A percentile compares a stretch with the other conserved stretches of the same genome.
Conservation (phyloP, 2,888 invertebrate species). For the Raillietiella orientalis region DNA sequence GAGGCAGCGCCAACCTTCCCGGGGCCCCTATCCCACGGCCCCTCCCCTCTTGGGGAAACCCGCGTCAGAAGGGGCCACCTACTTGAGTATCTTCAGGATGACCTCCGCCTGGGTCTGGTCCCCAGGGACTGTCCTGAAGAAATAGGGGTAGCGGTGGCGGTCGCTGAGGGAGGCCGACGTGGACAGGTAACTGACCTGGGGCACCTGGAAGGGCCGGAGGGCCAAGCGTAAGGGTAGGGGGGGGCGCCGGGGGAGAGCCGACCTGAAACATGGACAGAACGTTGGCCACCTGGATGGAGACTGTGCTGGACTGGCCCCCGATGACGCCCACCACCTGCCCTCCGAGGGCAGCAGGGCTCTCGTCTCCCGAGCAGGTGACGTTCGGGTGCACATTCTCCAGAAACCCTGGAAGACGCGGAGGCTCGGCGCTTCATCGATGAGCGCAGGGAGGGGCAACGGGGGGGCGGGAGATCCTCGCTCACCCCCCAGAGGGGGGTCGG, state of each 20-base stretch:
- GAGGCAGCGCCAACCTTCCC: not conserved
- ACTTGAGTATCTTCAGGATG: slow-evolving; percentile 20
- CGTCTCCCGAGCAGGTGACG: too few relatives aligned
- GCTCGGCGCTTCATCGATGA: too few relatives aligned
- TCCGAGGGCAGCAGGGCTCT: too few relatives aligned
- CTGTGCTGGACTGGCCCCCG: slow-evolving; percentile 18
- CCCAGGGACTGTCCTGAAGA: slow-evolving; percentile 21
- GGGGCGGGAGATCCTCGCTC: too few relatives aligned
- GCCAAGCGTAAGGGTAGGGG: too few relatives aligned
- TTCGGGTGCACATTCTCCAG: too few relatives aligned
- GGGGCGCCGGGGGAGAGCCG: too few relatives aligned
- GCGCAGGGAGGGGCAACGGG: too few relatives aligned
- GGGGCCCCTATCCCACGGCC: not conserved
- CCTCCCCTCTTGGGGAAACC: not conserved
- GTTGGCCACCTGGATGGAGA: slow-evolving; percentile 19
- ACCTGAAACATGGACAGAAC: too few relatives aligned
- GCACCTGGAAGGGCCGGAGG: slow-evolving; percentile 18
- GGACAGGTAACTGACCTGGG: slow-evolving; percentile 21
- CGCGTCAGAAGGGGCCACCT: slow-evolving; percentile 8
- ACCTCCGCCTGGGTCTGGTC: slow-evolving; percentile 20
- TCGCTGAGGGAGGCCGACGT: slow-evolving; percentile 19
- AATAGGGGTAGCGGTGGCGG: slow-evolving; percentile 18
- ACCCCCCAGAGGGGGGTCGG: not conserved
- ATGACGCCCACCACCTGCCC: slow-evolving; percentile 19
- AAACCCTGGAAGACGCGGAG: too few relatives aligned